Percentiles rank a stretch among this genome's conserved stretches.
phyloP scores from a whole-genome alignment of 2,888 invertebrate species.

The Nephrotoma guestfalica region DNA sequence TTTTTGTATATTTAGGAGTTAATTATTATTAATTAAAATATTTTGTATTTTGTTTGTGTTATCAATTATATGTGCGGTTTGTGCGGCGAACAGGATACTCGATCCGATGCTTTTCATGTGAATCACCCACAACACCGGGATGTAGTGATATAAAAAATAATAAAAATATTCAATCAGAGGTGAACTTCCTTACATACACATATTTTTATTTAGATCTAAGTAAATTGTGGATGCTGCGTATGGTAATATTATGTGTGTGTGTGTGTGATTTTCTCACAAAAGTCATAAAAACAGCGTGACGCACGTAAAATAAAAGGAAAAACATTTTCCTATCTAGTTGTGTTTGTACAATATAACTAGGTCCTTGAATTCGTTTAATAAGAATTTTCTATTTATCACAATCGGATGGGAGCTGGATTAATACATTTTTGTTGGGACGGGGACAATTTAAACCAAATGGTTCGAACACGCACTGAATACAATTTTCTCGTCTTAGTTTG shows the following conservation, averaged over 20 bases:
- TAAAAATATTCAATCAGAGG: not conserved
- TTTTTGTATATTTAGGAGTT: not conserved
- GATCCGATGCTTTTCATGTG: not conserved
- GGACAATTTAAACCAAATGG: not conserved
- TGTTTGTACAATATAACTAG: not conserved
- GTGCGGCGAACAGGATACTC: not conserved
- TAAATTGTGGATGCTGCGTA: not conserved
- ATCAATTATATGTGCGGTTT: not conserved
- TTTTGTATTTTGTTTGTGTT: not conserved
- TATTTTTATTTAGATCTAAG: not conserved
- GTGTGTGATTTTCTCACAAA: not conserved
- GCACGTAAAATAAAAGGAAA: not conserved
- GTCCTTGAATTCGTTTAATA: not conserved
- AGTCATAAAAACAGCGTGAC: not conserved
- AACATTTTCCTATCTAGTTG: too few species aligned
- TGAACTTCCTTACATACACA: not conserved
- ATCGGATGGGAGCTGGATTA: not conserved
- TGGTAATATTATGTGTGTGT: not conserved
- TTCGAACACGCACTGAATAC: not conserved
- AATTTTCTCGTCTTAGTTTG: not conserved
- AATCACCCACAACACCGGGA: conserved; percentile 1
- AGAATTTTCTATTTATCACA: not conserved
- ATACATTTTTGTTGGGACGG: not conserved
- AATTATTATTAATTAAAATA: not conserved
- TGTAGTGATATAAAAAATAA: not conserved